These are phyloP conservation scores for Drosophila anceps DNA, from an alignment of 2,888 invertebrate genomes.

Conservation along the genomic window DNA sequence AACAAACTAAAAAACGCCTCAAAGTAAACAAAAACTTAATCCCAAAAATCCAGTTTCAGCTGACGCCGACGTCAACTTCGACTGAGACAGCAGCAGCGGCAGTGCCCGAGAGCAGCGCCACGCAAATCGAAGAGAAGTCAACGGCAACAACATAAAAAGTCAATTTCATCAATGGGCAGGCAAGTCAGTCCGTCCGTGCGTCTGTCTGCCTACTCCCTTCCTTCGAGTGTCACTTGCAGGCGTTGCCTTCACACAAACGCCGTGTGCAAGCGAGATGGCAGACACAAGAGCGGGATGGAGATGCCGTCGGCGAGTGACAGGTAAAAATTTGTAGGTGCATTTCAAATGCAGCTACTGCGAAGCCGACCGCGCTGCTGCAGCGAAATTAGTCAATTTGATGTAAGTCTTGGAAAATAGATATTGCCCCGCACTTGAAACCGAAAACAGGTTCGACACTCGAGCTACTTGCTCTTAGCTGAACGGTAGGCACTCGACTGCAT, in stretches of 20 bases:
- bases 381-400: conserved; percentile 82
- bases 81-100: conserved; percentile 23
- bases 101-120: conserved; percentile 37
- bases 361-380: conserved; percentile 46
- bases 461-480: conserved; percentile 43
- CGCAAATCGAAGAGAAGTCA: conserved; percentile 69
- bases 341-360: conserved; percentile 37
- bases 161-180: conserved; percentile 84
- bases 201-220: conserved; percentile 18
- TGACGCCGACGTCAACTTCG: conserved; percentile 26
- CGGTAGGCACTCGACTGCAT: conserved; percentile 55
- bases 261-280: conserved; percentile 23
- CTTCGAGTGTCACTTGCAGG: conserved; percentile 71
- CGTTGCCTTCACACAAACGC: conserved; percentile 66
- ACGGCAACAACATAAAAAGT: conserved; percentile 78
- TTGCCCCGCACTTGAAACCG: conserved; percentile 54
- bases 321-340: conserved; percentile 79
- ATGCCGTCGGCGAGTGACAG: conserved; percentile 59
- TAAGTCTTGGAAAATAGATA: conserved; percentile 61
- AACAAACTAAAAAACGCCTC: conserved; percentile 83
- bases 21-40: conserved; percentile 84
- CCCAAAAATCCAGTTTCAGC: conserved; percentile 79
- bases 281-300: conserved; percentile 30
- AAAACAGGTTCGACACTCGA: conserved; percentile 69
- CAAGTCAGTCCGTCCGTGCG: conserved; percentile 29